Base-by-base conservation (phyloP, 1,140 invertebrate genomes). In the Whitmania pigra region DNA sequence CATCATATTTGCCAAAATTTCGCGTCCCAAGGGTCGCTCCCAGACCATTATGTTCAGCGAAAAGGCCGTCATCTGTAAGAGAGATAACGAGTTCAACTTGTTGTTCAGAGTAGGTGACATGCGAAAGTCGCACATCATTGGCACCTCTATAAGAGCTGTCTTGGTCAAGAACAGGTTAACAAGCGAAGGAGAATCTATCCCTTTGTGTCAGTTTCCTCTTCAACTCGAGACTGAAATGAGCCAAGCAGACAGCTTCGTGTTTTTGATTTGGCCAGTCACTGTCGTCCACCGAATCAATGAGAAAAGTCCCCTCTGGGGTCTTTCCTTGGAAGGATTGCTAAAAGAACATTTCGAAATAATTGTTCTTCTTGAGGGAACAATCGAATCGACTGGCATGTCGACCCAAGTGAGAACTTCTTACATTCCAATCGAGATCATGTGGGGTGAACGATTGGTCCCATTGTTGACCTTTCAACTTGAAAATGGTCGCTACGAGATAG, bases 71-170 rank as follows among this genome's bases (percentile, higher is more conserved):
- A 78, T 82, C 0, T 77, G 76, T 77, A 86, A 90, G 76, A 82
- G 91, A 63, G 80, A 84, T 77, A 90, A 90, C 0, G 86, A 90
- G 73, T 83, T 96, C 0, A 91, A 91, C 77, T 83, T 98, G n/a
- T 74, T 77, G 15, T 76, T 82, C 53, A 75, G 80, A 54, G 76
- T 82, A 1, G 77, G 79, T 0, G 80, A 82, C 71, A 80, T 81
- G 76, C 85, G 93, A 55, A 94, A 94, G 80, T 93, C 90, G 17
- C 93, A 94, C 79, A 92, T 97, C 63, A 94, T 96, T 67, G 90
- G 91, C 9, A 90, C 81, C 25, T 88, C 87, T 66, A 87, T 96
- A 2, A 81, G 90, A 54, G 92, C 93, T 0, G 90, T 94, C 79
- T 81, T 97, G 63, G 93, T 97, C 55, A 85, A 88, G 63, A 86